Base-by-base conservation (phyloP, 2,797 vertebrate genomes). In the Mionectes olivaceus region DNA sequence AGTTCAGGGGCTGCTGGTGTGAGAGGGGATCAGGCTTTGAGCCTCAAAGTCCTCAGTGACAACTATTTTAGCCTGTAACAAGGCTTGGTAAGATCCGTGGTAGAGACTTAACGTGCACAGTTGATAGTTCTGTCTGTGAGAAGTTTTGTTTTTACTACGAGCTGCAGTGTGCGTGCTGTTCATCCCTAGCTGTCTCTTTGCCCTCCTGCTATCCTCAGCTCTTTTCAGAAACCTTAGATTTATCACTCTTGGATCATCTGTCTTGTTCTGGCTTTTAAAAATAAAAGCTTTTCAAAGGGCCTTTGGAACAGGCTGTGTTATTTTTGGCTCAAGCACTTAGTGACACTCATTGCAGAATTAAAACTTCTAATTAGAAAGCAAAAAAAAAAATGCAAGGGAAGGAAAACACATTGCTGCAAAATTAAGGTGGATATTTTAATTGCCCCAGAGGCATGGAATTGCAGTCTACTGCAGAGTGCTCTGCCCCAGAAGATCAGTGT, bases 161-260 rank as follows among this genome's bases (percentile, higher is more conserved):
- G 63, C 60, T 0, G 3, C 12, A 0, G 11, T 33, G 63, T 86
- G 87, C 1, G 0, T 96, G 79, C 37, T 91, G 82, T 88, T 93
- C 90, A 76, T 93, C 89, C 57, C 21, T 74, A 17, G 81, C 71
- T 94, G 94, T 93, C 68, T 93, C 86, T 83, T 59, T 94, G 93
- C 94, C 84, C 91, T 94, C 89, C 61, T 43, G 43, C 76, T 95
- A 73, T 95, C 79, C 82, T 95, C 89, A 46, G 89, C 91, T 94
- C 88, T 90, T 97, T 83, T 92, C 97, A 86, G 93, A 94, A 92
- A 91, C 43, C 81, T 76, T 90, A 79, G 93, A 96, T 97, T 96
- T 97, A 95, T 97, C 92, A 2, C 67, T 95, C 69, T 94, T 95
- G 94, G 90, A 95, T 94, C 23, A 2, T 91, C 89, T 77, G 53